These are phyloP conservation scores for Neoascia interrupta DNA, from an alignment of 2,888 invertebrate species.

Conservation along the genomic window DNA sequence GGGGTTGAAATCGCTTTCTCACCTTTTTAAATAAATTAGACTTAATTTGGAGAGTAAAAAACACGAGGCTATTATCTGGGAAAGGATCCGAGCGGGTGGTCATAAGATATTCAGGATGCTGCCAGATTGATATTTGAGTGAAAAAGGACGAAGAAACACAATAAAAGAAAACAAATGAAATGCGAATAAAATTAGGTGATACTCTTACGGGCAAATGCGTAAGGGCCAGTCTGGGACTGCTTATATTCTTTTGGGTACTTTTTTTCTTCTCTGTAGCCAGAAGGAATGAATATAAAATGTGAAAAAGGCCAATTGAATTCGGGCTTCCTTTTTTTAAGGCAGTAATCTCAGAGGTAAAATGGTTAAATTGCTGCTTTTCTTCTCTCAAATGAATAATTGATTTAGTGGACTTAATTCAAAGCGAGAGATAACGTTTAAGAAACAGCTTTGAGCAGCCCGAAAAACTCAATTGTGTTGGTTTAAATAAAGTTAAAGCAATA, in stretches of 20 bases:
- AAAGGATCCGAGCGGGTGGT: conserved; percentile 50
- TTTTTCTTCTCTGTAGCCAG: conserved; percentile 37
- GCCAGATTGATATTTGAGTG: conserved; percentile 68
- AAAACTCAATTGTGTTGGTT: no score
- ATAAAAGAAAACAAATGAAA: conserved; percentile 55
- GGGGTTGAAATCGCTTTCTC: conserved; percentile 65
- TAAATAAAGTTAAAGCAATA: no score
- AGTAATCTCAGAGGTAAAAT: conserved; percentile 15
- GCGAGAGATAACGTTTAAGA: conserved; percentile 25
- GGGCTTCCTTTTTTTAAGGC: not conserved
- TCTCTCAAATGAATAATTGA: conserved; percentile 32
- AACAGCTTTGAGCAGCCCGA: no score
- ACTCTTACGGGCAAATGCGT: conserved; percentile 45
- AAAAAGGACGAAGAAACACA: conserved; percentile 43
- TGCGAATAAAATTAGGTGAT: conserved; percentile 65
- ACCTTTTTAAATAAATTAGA: conserved; percentile 70
- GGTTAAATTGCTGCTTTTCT: conserved; percentile 11
- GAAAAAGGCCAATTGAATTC: conserved; percentile 38
- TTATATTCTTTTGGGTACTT: conserved; percentile 14
- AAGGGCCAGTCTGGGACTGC: conserved; percentile 65
- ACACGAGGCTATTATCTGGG: conserved; percentile 50
- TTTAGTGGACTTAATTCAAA: conserved; percentile 33
- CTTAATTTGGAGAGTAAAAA: conserved; percentile 65
- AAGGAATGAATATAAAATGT: conserved; percentile 63
- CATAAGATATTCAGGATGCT: conserved; percentile 65